Base-by-base conservation (phyloP, 1,140 invertebrate species). In the Dendrolimus kikuchii region DNA sequence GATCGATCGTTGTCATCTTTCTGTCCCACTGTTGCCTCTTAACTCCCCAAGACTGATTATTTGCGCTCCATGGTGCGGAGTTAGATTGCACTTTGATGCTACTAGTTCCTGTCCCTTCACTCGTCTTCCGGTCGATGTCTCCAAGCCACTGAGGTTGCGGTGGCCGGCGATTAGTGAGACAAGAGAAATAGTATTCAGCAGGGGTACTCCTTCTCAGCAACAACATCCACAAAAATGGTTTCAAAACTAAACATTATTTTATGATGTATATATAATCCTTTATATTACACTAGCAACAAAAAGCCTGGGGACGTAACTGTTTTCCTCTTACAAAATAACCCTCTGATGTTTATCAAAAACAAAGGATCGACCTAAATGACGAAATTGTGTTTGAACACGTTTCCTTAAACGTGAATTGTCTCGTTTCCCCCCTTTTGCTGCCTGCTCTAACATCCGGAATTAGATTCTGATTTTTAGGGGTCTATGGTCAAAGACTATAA, bases 261-360 rank as follows among this genome's bases (percentile, higher is more conserved):
- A 36, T 46, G 2, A 4, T 7, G 8, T 46, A 46, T 46, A 5
- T 46, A 9, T 10, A 36, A 5, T 48, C 46, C 9, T n/a, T 38
- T 48, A 8, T 38, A 23, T 48, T 48, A 38, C 9, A 48, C 36
- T 38, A 48, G 38, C 38, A 38, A 48, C 37, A n/a, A 48, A 48
- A 48, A 48, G 37, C 46, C 23, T 23, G 3, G 23, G 23, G 23
- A 23, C 23, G 23, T 23, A 23, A 23, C 23, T 23, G 23, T 38
- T 48, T 48, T 48, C 37, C 38, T 36, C 43, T 51, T 39, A 39
- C 10, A 53, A 59, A 50, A 41, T 46, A 47, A 9, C 43, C 8
- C 38, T 53, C 7, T 46, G n/a, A 48, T 43, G 37, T 57, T 53
- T 43, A 51, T 59, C 38, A 59, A 53, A 53, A 54, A 54, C 37